Evolutionary conservation across 2,888 invertebrate genomes (phyloP).

Genomic region (Girardia tigrina): DNA sequence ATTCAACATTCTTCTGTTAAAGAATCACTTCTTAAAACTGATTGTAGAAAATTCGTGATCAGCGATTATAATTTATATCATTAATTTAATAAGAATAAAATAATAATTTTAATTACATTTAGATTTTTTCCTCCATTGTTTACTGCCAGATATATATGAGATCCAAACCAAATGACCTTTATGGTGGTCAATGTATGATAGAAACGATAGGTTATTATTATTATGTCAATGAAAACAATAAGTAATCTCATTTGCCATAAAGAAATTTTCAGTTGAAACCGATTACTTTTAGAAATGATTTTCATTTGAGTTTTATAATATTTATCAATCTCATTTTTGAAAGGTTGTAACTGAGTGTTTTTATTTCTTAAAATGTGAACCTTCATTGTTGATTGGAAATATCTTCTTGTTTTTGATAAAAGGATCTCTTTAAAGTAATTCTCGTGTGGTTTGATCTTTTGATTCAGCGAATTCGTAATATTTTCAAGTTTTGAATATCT

Average conservation of each 20-base stretch:
- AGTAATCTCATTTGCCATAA: background rate
- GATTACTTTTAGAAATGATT: slow-evolving; percentile 13
- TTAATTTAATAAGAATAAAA: no score
- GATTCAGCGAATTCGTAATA: background rate
- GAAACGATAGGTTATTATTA: background rate
- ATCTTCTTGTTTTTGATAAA: background rate
- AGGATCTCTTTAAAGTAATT: background rate
- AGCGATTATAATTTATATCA: no score
- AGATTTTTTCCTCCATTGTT: background rate
- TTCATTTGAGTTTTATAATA: background rate
- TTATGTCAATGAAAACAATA: background rate
- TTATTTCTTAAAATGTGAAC: background rate
- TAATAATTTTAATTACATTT: no score
- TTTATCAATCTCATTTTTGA: background rate
- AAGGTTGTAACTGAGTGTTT: background rate
- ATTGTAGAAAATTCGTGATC: no score
- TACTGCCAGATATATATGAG: background rate
- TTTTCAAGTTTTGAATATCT: background rate
- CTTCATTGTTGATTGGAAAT: background rate
- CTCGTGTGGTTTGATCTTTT: background rate
- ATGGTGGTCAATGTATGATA: slow-evolving; percentile 2
- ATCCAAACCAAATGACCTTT: background rate
- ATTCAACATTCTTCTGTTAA: no score
- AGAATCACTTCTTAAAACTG: no score
- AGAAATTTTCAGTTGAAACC: slow-evolving; percentile 4